phyloP scores from a whole-genome alignment of 2,113 vertebrate species.

The Sphyrna mokarran region DNA sequence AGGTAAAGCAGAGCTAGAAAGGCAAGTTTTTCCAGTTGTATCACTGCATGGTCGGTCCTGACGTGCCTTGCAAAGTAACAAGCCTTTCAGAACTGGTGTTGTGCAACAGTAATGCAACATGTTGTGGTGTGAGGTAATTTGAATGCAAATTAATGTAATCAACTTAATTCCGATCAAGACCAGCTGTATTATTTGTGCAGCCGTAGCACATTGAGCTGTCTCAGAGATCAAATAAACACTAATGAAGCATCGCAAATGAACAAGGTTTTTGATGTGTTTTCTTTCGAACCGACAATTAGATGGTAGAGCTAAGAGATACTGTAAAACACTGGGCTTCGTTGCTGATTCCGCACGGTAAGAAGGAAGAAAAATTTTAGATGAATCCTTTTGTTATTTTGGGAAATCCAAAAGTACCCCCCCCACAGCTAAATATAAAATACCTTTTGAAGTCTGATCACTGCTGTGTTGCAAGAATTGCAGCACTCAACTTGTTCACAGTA shows the following conservation, averaged over 20 bases:
- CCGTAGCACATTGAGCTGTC: not conserved
- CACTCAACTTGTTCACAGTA: not conserved
- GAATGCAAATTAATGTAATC: conserved; percentile 29
- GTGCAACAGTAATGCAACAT: conserved; percentile 28
- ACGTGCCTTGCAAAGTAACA: not conserved
- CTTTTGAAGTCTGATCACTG: not conserved
- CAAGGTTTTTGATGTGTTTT: conserved; percentile 22
- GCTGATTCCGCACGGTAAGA: not conserved
- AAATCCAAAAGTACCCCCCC: not conserved
- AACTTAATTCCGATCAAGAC: conserved; percentile 22
- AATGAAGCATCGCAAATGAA: conserved; percentile 19
- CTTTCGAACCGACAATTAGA: not conserved
- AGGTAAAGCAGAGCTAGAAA: not conserved
- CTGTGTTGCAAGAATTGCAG: not conserved
- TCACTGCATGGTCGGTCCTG: not conserved
- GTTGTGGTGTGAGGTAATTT: conserved; percentile 6
- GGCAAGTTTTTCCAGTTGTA: conserved; percentile 15
- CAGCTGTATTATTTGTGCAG: conserved; percentile 23
- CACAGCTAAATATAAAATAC: not conserved
- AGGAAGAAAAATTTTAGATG: not conserved
- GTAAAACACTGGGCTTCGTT: not conserved
- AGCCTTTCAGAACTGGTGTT: conserved; percentile 29
- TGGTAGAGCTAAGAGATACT: not conserved
- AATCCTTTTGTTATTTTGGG: not conserved
- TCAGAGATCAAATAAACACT: not conserved